Conservation (phyloP, 2,797 vertebrate genomes). For the Tympanoctomys barrerae region DNA sequence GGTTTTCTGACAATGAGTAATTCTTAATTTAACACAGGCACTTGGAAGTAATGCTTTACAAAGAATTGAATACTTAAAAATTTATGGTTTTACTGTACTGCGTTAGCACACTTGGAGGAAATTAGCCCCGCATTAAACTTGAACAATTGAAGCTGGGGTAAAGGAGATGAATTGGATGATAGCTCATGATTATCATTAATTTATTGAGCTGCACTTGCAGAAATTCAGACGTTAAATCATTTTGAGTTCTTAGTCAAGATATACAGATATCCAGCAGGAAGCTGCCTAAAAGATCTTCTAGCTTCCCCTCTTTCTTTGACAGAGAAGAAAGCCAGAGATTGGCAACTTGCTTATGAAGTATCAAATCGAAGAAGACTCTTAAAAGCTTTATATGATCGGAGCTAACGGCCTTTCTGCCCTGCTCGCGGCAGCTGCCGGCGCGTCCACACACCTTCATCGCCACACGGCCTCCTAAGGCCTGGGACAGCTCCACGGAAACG, state of each 20-base stretch:
- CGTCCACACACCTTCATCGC: not conserved
- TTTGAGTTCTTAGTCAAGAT: not conserved
- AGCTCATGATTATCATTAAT: constrained; percentile 5
- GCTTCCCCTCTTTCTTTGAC: not conserved
- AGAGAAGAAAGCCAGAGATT: not conserved
- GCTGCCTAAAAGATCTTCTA: not conserved
- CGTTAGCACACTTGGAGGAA: constrained; percentile 34
- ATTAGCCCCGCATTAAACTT: not conserved
- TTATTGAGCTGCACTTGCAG: not conserved
- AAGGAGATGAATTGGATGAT: not conserved
- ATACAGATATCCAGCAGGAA: not conserved
- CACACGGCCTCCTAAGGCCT: not conserved
- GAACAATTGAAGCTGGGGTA: not conserved
- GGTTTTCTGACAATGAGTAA: constrained; percentile 11
- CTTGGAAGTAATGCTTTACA: constrained; percentile 38
- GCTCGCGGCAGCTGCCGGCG: not conserved
- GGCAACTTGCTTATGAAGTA: not conserved
- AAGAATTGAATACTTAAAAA: constrained; percentile 32
- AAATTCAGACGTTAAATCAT: not conserved
- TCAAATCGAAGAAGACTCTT: not conserved
- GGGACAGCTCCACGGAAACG: not conserved
- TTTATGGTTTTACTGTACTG: not conserved
- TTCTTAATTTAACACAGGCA: not conserved
- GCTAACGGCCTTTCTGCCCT: not conserved
- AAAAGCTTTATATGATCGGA: not conserved